These are phyloP conservation scores for Troides helena DNA, from an alignment of 2,888 invertebrate genomes.

Conservation along the genomic window DNA sequence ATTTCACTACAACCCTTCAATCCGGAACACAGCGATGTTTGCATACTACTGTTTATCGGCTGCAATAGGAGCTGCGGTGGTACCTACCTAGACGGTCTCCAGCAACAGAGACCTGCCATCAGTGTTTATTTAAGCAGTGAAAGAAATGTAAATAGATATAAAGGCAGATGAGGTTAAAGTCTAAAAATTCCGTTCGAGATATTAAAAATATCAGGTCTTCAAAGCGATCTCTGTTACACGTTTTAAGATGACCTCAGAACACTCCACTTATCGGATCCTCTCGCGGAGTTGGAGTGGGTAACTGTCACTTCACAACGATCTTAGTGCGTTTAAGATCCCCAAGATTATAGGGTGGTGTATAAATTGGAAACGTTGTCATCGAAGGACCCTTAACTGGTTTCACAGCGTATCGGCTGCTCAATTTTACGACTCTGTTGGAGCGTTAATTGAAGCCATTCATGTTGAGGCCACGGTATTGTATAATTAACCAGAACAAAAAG, in stretches of 20 bases:
- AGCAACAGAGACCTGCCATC: no score
- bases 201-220: not conserved
- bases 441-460: not conserved
- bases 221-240: not conserved
- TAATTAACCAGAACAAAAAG: not conserved
- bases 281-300: constrained; percentile 12
- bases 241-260: constrained; percentile 1
- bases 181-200: not conserved
- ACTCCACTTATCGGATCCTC: constrained; percentile 12
- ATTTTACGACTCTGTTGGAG: not conserved
- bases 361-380: constrained; percentile 16
- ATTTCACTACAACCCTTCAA: no score
- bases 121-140: no score
- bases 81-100: no score
- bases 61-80: no score
- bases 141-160: not conserved
- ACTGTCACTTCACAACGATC: constrained; percentile 18
- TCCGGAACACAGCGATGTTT: no score
- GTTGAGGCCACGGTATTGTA: not conserved
- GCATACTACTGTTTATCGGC: no score
- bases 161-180: not conserved
- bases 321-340: constrained; percentile 6
- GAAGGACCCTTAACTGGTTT: not conserved
- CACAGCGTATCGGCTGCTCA: constrained; percentile 5
- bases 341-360: constrained; percentile 14